Conservation (phyloP, 2,888 invertebrate genomes). For the Drosophila neoperkinsi region DNA sequence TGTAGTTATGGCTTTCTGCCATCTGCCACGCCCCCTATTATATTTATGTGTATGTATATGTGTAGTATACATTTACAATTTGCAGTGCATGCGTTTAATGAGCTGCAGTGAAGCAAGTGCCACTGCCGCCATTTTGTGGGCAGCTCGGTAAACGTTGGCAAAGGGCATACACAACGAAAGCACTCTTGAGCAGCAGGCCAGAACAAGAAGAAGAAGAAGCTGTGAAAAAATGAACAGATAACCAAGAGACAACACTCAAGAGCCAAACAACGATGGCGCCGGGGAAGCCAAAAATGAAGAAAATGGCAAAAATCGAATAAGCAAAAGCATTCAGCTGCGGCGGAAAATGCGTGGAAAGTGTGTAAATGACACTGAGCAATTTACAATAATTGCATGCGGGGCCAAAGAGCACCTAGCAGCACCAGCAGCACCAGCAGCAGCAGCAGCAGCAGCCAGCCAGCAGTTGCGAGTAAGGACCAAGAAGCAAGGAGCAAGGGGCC, state of each 20-base stretch:
- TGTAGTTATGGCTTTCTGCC: constrained; percentile 6
- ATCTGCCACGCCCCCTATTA: constrained; percentile 26
- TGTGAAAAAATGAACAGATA: constrained; percentile 48
- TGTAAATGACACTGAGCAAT: constrained; percentile 76
- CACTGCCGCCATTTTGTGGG: constrained; percentile 61
- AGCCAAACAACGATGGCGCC: constrained; percentile 13
- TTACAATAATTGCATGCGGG: constrained; percentile 73
- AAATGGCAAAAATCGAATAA: constrained; percentile 28
- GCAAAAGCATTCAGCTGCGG: constrained; percentile 38
- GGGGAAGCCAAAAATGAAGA: constrained; percentile 18
- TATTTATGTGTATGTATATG: constrained; percentile 9
- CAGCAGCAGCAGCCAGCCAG: not conserved
- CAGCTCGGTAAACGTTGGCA: constrained; percentile 53
- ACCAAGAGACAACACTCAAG: constrained; percentile 55
- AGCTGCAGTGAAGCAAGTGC: constrained; percentile 60
- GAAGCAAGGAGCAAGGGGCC: constrained; percentile 12
- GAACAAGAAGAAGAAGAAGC: not conserved
- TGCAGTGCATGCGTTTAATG: constrained; percentile 71
- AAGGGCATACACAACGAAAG: not conserved
- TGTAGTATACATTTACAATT: constrained; percentile 24
- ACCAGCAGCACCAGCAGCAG: not conserved
- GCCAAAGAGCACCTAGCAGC: constrained; percentile 30
- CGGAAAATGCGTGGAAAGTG: constrained; percentile 75
- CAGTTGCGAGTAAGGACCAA: constrained; percentile 21
- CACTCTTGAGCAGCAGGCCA: constrained; percentile 9